Evolutionary conservation across 2,888 invertebrate species (phyloP).

Genomic region (Agonopterix alstromeriana): DNA sequence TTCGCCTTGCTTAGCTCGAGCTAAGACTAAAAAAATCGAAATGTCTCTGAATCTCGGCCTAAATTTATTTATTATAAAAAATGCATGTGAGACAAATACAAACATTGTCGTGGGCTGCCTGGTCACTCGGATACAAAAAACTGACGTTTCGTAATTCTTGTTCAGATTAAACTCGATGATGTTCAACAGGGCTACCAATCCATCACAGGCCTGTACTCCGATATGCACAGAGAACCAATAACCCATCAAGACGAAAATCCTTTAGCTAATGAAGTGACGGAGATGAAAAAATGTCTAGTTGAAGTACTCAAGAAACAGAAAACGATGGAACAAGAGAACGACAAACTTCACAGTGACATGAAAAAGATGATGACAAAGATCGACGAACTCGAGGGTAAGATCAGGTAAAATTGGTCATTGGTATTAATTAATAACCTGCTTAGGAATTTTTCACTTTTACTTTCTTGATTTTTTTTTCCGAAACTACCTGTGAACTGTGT

Average conservation of each 20-base stretch:
- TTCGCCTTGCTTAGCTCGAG: no score
- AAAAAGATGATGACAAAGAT: slow-evolving; percentile 48
- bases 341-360: slow-evolving; percentile 42
- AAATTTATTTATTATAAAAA: no score
- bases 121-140: no score
- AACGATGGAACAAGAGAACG: slow-evolving; percentile 44
- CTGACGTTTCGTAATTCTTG: no score
- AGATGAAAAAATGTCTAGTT: slow-evolving; percentile 37
- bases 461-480: no score
- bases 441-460: no score
- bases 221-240: slow-evolving; percentile 14
- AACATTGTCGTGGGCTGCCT: no score
- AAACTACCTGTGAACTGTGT: no score
- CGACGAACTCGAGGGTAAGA: slow-evolving; percentile 51
- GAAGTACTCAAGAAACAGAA: slow-evolving; percentile 44
- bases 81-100: no score
- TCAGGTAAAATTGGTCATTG: slow-evolving; percentile 39
- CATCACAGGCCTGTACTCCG: slow-evolving; percentile 51
- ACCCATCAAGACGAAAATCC: slow-evolving; percentile 20
- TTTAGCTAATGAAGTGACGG: slow-evolving; percentile 32
- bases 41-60: no score
- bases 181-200: slow-evolving; percentile 53
- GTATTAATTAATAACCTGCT: neutral
- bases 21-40: no score
- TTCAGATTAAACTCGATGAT: neutral